Conservation (phyloP, 1,140 invertebrate species). For the Bombus waltoni region DNA sequence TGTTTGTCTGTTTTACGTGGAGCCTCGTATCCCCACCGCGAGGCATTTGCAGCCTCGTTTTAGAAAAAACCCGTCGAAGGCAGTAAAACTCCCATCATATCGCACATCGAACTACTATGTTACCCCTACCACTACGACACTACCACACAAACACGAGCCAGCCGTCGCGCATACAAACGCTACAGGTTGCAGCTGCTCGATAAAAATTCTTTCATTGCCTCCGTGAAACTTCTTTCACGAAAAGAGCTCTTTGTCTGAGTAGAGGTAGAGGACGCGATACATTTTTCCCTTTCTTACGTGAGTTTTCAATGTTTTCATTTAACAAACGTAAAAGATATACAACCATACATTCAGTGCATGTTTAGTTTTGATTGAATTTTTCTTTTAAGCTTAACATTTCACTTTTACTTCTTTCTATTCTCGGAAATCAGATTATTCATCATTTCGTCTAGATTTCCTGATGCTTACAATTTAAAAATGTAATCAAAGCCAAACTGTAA, state of each 20-base stretch:
- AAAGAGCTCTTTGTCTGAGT: conserved; percentile 46
- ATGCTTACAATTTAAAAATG: not conserved
- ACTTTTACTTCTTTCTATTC: not conserved
- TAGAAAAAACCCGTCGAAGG: conserved; percentile 38
- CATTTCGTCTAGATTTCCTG: conserved; percentile 6
- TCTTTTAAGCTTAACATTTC: conserved; percentile 8
- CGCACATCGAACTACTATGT: conserved; percentile 48
- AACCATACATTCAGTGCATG: not conserved
- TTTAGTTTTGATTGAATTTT: not conserved
- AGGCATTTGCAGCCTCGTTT: conserved; percentile 32
- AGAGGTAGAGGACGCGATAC: conserved; percentile 30
- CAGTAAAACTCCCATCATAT: conserved; percentile 53
- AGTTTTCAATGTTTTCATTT: conserved; percentile 20
- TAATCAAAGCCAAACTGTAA: not conserved
- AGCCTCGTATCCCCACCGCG: conserved; percentile 25
- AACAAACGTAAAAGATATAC: not conserved
- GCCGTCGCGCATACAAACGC: conserved; percentile 47
- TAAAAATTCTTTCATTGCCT: conserved; percentile 63
- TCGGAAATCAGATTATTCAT: conserved; percentile 16
- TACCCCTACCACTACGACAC: conserved; percentile 34
- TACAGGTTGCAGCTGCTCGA: conserved; percentile 77
- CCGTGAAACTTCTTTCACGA: conserved; percentile 64
- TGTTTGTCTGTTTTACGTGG: conserved; percentile 21
- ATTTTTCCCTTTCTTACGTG: conserved; percentile 52
- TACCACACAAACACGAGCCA: conserved; percentile 16